Evolutionary conservation across 1,140 invertebrate species (phyloP).

Genomic region (Epicauta chinensis): DNA sequence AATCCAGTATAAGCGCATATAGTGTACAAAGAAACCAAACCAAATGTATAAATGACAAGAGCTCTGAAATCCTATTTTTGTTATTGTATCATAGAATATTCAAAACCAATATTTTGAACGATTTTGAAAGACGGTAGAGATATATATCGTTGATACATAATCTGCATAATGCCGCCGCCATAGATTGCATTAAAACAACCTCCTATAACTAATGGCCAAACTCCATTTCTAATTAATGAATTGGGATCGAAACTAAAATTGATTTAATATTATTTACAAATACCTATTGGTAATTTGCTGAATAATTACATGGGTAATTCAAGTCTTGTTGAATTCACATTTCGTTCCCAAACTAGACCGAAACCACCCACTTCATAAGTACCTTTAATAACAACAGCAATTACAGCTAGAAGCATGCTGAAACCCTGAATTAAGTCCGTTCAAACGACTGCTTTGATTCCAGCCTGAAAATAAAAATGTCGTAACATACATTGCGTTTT

Average conservation of each 20-base stretch:
- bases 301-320: constrained; percentile 29
- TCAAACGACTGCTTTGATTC: constrained; percentile 68
- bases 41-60: constrained; percentile 42
- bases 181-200: constrained; percentile 51
- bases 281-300: too few species aligned
- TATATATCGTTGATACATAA: constrained; percentile 55
- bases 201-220: constrained; percentile 54
- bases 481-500: too few species aligned
- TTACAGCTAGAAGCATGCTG: constrained; percentile 59
- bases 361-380: constrained; percentile 58
- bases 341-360: constrained; percentile 43
- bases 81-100: too few species aligned
- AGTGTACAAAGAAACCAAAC: constrained; percentile 45
- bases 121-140: constrained; percentile 50
- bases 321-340: constrained; percentile 46
- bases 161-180: constrained; percentile 55
- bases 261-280: constrained; percentile 25
- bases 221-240: constrained; percentile 49
- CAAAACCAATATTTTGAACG: constrained; percentile 35
- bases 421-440: constrained; percentile 64
- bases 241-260: constrained; percentile 53
- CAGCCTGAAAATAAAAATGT: too few species aligned
- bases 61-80: constrained; percentile 27
- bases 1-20: constrained; percentile 54
- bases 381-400: constrained; percentile 57